Base-by-base conservation (phyloP, 2,797 vertebrate genomes). In the Pyrocephalus nanus region DNA sequence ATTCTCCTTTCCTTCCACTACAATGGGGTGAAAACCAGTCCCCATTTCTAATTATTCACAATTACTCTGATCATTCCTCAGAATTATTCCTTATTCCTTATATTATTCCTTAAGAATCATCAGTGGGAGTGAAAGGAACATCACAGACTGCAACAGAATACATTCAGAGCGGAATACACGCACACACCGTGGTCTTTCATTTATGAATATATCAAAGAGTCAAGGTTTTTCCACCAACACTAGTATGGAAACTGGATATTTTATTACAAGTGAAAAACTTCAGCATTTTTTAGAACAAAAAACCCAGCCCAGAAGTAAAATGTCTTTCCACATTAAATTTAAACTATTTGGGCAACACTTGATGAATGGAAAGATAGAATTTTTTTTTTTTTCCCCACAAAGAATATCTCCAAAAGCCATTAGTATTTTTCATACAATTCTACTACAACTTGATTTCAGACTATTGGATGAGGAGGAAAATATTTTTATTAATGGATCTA, bases 121-220 rank as follows among this genome's bases (percentile, higher is more conserved):
- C 18, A 27, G 34, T 40, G 11, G 7, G 80, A 57, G 45, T 32
- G 36, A 60, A 70, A 80, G 9, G 6, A 76, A 8, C 2, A 2
- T 17, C 1, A 8, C 4, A 30, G n/a, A 22, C 10, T 55, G 19
- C 6, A 47, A 36, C 8, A 77, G 43, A 83, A 60, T 13, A 19
- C 2, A 26, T 43, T 53, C n/a, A 26, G n/a, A 83, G 62, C 10
- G 83, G 71, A 70, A 13, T 17, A 48, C 20, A 38, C 4, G 55
- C 0, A 38, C 4, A 60, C 0, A 1, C 19, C 13, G 3, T n/a
- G 38, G 9, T 55, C 12, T 48, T 74, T 64, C 4, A 12, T 40
- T 88, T 64, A 38, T 7, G 30, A 13, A 4, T 72, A 12, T 38
- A 40, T 61, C 19, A 47, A 27, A 7, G 18, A 42, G 4, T 29